Evolutionary conservation across 2,888 invertebrate species (phyloP).

Genomic region (Trachelus stipa): DNA sequence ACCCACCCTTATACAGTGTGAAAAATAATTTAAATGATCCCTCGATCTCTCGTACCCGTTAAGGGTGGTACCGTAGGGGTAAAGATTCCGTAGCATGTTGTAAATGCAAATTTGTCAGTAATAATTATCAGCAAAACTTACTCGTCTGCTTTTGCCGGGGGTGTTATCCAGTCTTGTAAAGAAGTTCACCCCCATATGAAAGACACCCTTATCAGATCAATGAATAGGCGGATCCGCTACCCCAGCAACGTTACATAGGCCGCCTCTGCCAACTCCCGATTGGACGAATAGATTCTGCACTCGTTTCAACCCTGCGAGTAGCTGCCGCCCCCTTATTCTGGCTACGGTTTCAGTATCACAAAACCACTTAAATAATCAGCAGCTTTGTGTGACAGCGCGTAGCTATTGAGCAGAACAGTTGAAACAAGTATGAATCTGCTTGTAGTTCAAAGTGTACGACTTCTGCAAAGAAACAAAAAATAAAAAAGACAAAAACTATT

Average conservation of each 20-base stretch:
- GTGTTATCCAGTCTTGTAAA: not conserved
- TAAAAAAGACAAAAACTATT: not conserved
- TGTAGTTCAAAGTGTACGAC: not conserved
- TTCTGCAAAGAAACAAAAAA: not conserved
- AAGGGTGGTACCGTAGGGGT: not conserved
- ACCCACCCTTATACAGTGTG: not conserved
- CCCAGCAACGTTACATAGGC: slow-evolving; percentile 48
- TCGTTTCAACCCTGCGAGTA: slow-evolving; percentile 41
- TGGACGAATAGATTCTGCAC: slow-evolving; percentile 48
- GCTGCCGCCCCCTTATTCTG: slow-evolving; percentile 37
- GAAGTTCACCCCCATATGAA: not conserved
- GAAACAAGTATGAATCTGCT: not conserved
- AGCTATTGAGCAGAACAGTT: not conserved
- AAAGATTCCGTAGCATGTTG: not conserved
- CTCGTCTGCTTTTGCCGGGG: not conserved
- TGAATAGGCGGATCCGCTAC: slow-evolving; percentile 58
- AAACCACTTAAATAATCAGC: slow-evolving; percentile 41
- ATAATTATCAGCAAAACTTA: not conserved
- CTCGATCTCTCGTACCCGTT: not conserved
- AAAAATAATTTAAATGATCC: not conserved
- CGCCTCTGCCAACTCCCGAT: slow-evolving; percentile 44
- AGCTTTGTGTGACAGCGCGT: not conserved
- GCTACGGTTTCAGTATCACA: slow-evolving; percentile 40
- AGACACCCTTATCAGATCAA: slow-evolving; percentile 55
- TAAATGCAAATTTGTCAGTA: not conserved